Evolutionary conservation across 2,113 vertebrate genomes (phyloP).

Genomic region (Tragulus kanchil): DNA sequence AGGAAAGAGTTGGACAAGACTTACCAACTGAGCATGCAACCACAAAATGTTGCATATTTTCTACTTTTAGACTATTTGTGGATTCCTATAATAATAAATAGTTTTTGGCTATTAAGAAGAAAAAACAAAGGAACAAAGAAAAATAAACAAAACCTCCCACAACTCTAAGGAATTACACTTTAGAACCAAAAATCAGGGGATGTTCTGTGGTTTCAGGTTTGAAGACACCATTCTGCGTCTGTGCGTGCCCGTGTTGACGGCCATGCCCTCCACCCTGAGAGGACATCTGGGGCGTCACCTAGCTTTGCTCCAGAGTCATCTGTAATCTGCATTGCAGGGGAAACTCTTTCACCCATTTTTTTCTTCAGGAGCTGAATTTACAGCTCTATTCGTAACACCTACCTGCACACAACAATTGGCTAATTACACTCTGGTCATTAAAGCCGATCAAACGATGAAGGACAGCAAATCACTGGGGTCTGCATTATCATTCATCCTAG

Average conservation of each 20-base stretch:
- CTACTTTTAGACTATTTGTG: conserved; percentile 14
- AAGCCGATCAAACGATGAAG: conserved; percentile 62
- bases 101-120: not conserved
- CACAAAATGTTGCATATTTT: not conserved
- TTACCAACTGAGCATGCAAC: too few relatives aligned
- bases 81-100: not conserved
- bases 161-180: not conserved
- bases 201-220: not conserved
- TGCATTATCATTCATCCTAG: conserved; percentile 28
- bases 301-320: not conserved
- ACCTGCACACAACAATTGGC: conserved; percentile 53
- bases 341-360: not conserved
- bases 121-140: not conserved
- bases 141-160: not conserved
- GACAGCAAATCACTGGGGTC: conserved; percentile 50
- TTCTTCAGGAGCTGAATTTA: conserved; percentile 38
- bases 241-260: rapidly evolving
- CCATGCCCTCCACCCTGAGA: rapidly evolving
- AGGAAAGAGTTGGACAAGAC: too few relatives aligned
- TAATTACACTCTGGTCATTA: conserved; percentile 70
- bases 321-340: not conserved
- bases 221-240: not conserved
- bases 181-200: not conserved
- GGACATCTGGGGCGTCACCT: not conserved
- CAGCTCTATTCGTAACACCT: conserved; percentile 58